Evolutionary conservation across 2,797 vertebrate genomes (phyloP), one percentile per base, ranked within the genome.

Genomic region (Benthosema pterotum): DNA sequence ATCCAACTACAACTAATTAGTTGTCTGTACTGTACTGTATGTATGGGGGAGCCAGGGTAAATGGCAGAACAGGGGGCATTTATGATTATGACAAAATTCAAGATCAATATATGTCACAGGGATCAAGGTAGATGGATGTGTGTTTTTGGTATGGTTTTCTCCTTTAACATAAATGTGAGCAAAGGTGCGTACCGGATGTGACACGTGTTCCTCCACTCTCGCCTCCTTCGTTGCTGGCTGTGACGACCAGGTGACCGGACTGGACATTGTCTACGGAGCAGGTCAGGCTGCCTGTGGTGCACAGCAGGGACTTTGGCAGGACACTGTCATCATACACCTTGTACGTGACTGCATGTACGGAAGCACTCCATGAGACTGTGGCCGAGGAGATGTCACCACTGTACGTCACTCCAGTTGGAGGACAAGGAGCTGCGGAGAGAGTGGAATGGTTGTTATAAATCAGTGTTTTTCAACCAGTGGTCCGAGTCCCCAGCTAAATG

Each of bases 361-460:
- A 87, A 0, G 74, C 53, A 0, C 69, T 67, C 93, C 93, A 95
- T 0, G 86, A 82, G 32, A 94, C 60, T 0, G 59, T 71, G 19
- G 80, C 61, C 0, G 67, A 80, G n/a, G 75, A 56, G 69, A 60
- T 71, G 65, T 57, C 73, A 0, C 74, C 65, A 0, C 43, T 74
- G 70, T 84, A 86, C 2, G 19, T 55, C 18, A 80, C 87, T 12
- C 18, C 65, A 42, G 64, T 45, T 55, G 92, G 92, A 42, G 88
- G 71, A 65, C 93, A 94, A 28, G 93, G 92, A 63, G 89, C 93
- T 95, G 79, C 3, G 8, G 52, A 51, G 47, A 11, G 13, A 72
- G 14, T 19, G 32, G 28, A 32, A 32, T 32, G 28, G 32, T 9
- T 38, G 32, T 38, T 64, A 42, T 64, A 42, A n/a, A n/a, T n/a